Evolutionary conservation across 2,888 invertebrate species (phyloP).

Genomic region (Drosophila nr. perissopoda): DNA sequence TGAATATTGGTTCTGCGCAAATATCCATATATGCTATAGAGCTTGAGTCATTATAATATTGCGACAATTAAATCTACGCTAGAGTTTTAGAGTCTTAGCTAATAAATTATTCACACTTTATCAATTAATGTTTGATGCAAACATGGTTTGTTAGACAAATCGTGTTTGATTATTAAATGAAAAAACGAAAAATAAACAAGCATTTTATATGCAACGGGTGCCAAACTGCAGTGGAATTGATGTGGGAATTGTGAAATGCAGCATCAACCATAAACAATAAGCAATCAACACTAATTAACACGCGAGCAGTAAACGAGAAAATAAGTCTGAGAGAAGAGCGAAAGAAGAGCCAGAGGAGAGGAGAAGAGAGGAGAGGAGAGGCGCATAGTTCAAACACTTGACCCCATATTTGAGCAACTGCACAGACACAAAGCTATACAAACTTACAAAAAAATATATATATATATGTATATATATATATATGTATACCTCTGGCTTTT

Average conservation of each 20-base stretch:
- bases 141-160: conserved; percentile 2
- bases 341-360: conserved; percentile 14
- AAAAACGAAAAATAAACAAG: conserved; percentile 21
- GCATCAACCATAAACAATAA: conserved; percentile 55
- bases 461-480: neutral
- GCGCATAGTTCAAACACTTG: conserved; percentile 75
- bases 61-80: neutral
- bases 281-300: conserved; percentile 72
- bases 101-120: neutral
- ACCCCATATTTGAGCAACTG: conserved; percentile 77
- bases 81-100: neutral
- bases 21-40: neutral
- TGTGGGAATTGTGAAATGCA: conserved; percentile 59
- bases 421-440: conserved; percentile 35
- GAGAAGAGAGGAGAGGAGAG: conserved; percentile 13
- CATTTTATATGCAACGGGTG: conserved; percentile 10
- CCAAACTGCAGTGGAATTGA: conserved; percentile 34
- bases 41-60: neutral
- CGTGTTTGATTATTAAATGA: conserved; percentile 9
- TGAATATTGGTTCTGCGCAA: neutral
- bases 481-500: conserved; percentile 47
- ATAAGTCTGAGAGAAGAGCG: conserved; percentile 26
- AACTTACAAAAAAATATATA: neutral
- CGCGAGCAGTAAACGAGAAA: conserved; percentile 50
- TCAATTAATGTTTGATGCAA: neutral